Conservation (phyloP, 2,113 vertebrate genomes). For the Micromys minutus region DNA sequence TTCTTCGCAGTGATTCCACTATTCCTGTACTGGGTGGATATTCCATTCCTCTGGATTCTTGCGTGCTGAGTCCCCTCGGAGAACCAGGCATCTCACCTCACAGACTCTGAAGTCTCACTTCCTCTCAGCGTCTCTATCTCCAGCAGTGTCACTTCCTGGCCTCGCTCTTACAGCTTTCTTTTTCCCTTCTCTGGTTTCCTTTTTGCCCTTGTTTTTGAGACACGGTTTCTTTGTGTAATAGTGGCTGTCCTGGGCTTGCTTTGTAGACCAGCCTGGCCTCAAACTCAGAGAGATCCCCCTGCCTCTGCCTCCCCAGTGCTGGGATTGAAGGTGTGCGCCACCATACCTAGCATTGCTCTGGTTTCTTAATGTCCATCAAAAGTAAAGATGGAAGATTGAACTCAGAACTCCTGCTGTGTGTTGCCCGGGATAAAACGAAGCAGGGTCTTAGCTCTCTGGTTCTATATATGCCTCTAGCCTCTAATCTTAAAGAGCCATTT, state of each 20-base stretch:
- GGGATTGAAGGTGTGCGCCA: too few relatives aligned
- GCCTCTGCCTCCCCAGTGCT: too few relatives aligned
- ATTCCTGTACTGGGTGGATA: not conserved
- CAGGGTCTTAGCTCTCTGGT: not conserved
- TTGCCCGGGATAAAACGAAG: not conserved
- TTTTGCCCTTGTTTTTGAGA: too few relatives aligned
- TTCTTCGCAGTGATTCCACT: not conserved
- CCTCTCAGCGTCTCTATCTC: not conserved
- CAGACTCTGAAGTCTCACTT: not conserved
- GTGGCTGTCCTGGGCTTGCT: too few relatives aligned
- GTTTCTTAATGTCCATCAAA: not conserved
- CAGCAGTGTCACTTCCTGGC: not conserved
- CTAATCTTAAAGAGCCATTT: not conserved
- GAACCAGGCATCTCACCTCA: not conserved
- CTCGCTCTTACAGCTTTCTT: not conserved
- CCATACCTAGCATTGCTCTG: too few relatives aligned
- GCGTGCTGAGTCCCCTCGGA: not conserved
- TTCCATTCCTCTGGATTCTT: not conserved
- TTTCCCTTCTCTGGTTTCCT: not conserved
- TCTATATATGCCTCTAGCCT: not conserved
- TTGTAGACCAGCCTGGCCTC: too few relatives aligned
- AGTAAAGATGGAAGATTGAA: not conserved
- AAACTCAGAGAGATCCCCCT: too few relatives aligned
- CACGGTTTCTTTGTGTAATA: too few relatives aligned
- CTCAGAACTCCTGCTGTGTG: not conserved